These are phyloP conservation scores for Drosophila navojoa DNA, from an alignment of 1,140 invertebrate genomes.

Conservation along the genomic window DNA sequence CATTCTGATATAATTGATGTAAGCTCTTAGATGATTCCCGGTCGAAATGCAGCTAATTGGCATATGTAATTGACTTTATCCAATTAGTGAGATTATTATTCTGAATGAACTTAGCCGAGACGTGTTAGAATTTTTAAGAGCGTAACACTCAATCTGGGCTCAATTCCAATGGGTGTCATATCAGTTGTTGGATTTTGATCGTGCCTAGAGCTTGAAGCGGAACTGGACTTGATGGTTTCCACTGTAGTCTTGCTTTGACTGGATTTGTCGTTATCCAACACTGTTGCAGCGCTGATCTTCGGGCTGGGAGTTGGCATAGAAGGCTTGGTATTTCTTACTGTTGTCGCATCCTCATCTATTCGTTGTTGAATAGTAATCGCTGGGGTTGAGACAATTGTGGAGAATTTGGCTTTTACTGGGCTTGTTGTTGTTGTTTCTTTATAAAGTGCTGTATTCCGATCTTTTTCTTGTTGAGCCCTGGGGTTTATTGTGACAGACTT, in stretches of 20 bases:
- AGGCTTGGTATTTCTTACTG: too few species aligned
- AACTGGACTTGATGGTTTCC: background rate
- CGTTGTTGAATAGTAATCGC: too few species aligned
- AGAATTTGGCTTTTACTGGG: background rate
- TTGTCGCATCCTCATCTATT: too few species aligned
- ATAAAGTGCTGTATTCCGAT: background rate
- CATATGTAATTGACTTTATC: background rate
- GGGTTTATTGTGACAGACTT: background rate
- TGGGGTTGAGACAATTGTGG: too few species aligned
- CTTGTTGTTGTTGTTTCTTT: background rate
- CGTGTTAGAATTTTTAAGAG: slow-evolving; percentile 39
- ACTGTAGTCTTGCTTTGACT: background rate
- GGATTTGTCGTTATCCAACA: background rate
- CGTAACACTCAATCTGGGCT: slow-evolving; percentile 25
- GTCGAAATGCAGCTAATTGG: background rate
- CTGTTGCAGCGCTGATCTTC: too few species aligned
- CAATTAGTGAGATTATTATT: background rate
- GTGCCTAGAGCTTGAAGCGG: background rate
- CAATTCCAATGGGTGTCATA: background rate
- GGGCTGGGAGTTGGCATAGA: too few species aligned
- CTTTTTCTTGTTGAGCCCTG: background rate
- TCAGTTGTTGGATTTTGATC: background rate
- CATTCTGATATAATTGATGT: background rate
- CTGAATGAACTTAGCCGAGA: slow-evolving; percentile 23
- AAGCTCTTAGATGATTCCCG: background rate